Percentiles rank a stretch among this genome's conserved stretches.
phyloP scores from a whole-genome alignment of 2,113 vertebrate genomes.

The Sigmodon hispidus region DNA sequence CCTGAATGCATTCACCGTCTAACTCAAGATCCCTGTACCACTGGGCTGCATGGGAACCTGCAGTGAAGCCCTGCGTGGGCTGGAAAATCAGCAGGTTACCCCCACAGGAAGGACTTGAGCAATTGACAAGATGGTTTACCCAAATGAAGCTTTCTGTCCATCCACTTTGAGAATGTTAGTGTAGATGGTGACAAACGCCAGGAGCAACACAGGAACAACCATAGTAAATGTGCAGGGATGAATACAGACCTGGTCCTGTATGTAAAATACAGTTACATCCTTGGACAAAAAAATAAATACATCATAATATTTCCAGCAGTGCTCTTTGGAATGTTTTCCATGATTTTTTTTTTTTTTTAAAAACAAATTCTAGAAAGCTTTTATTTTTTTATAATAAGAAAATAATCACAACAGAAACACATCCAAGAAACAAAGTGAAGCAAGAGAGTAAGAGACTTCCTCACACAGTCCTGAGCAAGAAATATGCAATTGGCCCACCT shows the following conservation, averaged over 20 bases:
- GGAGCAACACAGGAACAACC: not conserved
- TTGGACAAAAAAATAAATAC: not conserved
- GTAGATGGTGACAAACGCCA: not conserved
- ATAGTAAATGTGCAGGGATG: not conserved
- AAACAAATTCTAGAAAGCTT: constrained; percentile 28
- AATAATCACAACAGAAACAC: constrained; percentile 10
- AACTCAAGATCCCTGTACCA: not conserved
- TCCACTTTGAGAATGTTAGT: not conserved
- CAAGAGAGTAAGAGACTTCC: not conserved
- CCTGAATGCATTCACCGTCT: too few species aligned
- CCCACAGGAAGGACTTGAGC: not conserved
- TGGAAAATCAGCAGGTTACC: not conserved
- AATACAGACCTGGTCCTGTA: not conserved
- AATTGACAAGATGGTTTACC: not conserved
- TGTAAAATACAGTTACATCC: not conserved
- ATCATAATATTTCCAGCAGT: not conserved
- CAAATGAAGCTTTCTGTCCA: fast-evolving
- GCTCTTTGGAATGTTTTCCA: not conserved
- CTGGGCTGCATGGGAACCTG: fast-evolving
- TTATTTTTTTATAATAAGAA: constrained; percentile 32
- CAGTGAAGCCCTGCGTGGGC: fast-evolving
- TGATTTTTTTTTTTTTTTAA: too few species aligned
- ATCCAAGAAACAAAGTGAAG: not conserved
- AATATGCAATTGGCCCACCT: constrained; percentile 16
- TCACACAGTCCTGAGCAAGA: not conserved